These are phyloP conservation scores for Laodelphax striatellus DNA, from an alignment of 1,140 invertebrate species.

Conservation along the genomic window DNA sequence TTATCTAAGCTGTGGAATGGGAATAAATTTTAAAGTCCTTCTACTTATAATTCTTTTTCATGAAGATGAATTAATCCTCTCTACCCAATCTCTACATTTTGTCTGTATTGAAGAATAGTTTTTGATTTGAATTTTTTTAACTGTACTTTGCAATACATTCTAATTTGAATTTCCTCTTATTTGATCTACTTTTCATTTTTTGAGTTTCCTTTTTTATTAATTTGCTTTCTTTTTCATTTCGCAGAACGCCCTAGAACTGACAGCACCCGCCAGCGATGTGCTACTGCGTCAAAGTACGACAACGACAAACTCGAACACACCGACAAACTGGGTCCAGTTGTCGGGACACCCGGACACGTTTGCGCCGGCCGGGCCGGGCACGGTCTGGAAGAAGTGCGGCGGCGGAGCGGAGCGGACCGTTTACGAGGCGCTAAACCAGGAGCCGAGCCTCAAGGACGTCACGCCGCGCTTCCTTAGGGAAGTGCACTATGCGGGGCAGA, in stretches of 20 bases:
- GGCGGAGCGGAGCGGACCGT: constrained; percentile 58
- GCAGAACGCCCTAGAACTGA: constrained; percentile 88
- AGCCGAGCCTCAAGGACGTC: constrained; percentile 58
- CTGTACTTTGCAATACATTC: too few species aligned
- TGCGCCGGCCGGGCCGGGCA: constrained; percentile 80
- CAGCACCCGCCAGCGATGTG: constrained; percentile 80
- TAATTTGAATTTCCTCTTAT: too few species aligned
- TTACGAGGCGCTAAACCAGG: constrained; percentile 68
- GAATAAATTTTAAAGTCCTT: too few species aligned
- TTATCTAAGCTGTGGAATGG: too few species aligned
- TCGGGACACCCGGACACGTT: constrained; percentile 88
- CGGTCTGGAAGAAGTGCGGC: constrained; percentile 28
- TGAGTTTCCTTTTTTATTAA: neutral
- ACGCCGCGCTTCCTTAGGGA: constrained; percentile 81
- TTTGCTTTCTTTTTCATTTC: constrained; percentile 20
- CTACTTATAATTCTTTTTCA: too few species aligned
- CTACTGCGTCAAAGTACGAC: constrained; percentile 39
- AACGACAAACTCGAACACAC: neutral
- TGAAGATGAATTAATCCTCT: too few species aligned
- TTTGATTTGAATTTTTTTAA: too few species aligned
- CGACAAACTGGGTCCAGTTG: constrained; percentile 79
- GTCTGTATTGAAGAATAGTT: too few species aligned
- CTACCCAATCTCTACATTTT: too few species aligned
- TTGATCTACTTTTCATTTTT: neutral
- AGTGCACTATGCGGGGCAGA: constrained; percentile 73